Percentiles rank a stretch among this genome's conserved stretches.
Conservation (phyloP, 2,797 vertebrate species). For the Heliangelus exortis region DNA sequence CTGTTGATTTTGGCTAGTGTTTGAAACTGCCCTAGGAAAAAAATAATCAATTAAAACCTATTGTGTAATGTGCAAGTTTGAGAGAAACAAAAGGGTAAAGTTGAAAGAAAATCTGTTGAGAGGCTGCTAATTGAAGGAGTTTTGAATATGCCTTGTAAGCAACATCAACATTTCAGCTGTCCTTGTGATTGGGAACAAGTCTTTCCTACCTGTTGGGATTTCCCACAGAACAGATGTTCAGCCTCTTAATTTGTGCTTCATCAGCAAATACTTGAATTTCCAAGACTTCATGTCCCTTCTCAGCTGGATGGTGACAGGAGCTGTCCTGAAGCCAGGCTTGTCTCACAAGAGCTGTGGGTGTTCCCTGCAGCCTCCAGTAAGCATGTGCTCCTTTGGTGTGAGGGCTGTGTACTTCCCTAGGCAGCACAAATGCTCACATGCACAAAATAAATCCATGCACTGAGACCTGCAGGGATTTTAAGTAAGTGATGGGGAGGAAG, state of each 20-base stretch:
- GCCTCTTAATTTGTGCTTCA: conserved; percentile 9
- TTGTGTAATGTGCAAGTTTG: conserved; percentile 19
- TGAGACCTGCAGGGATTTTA: neutral
- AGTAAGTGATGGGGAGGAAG: neutral
- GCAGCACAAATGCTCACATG: neutral
- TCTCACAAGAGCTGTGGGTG: neutral
- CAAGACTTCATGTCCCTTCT: neutral
- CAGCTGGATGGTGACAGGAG: neutral
- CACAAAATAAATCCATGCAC: neutral
- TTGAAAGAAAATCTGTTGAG: conserved; percentile 42
- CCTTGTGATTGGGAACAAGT: neutral
- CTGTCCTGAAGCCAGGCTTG: neutral
- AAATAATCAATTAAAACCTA: neutral
- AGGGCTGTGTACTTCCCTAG: neutral
- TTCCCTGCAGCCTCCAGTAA: neutral
- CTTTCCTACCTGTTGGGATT: conserved; percentile 18
- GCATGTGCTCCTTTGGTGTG: neutral
- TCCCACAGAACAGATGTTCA: conserved; percentile 58
- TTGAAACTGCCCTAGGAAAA: neutral
- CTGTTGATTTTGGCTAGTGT: neutral
- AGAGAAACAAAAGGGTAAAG: conserved; percentile 30
- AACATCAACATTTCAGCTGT: conserved; percentile 44
- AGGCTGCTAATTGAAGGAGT: conserved; percentile 34
- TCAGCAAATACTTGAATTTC: conserved; percentile 25
- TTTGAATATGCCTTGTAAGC: conserved; percentile 38